Percentiles rank a stretch among this genome's conserved stretches.
Evolutionary conservation across 37 sponge, comb jelly and placozoan genomes (phyloP).

Genomic region (Dysidea cf. avara): DNA sequence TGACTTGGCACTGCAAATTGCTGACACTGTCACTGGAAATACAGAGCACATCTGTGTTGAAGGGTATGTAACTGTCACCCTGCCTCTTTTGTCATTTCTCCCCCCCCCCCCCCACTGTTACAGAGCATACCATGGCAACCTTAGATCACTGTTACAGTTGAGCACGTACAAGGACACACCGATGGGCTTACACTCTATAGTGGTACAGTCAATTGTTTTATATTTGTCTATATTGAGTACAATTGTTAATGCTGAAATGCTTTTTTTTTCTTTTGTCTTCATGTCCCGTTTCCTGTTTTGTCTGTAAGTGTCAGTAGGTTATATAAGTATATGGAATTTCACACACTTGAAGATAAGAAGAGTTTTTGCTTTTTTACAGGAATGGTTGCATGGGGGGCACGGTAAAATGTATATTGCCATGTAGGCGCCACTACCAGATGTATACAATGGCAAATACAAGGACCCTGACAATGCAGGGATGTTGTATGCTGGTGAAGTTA

Average conservation of each 20-base stretch:
- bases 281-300: no score
- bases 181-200: no score
- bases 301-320: no score
- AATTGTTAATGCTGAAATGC: no score
- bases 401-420: background rate
- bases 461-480: constrained; percentile 69
- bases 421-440: constrained; percentile 74
- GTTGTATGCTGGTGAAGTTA: constrained; percentile 77
- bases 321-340: no score
- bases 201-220: no score
- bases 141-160: constrained; percentile 55
- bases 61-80: constrained; percentile 36
- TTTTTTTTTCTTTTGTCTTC: no score
- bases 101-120: background rate
- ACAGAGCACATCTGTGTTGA: constrained; percentile 75
- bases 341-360: no score
- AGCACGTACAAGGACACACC: constrained; percentile 76
- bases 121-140: constrained; percentile 91
- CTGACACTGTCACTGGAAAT: constrained; percentile 55
- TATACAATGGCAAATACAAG: constrained; percentile 61
- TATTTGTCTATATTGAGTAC: no score
- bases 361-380: no score
- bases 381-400: background rate
- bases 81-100: background rate
- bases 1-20: constrained; percentile 79